Evolutionary conservation across 2,888 invertebrate species (phyloP), one percentile per base, ranked within the genome.

Genomic region (Gymnosoma rotundatum): DNA sequence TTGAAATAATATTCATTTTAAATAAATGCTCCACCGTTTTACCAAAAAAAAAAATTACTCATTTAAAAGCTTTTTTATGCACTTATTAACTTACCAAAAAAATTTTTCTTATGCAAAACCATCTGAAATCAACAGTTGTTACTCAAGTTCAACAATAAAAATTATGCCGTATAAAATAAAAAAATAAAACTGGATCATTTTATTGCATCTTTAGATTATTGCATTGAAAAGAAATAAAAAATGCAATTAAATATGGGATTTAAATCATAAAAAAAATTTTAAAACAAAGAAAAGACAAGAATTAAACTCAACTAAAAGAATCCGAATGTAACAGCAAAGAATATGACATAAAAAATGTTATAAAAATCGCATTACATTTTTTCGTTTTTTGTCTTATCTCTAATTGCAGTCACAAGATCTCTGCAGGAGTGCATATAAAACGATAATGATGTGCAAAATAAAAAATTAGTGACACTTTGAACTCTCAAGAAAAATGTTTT

Each of bases 151-250:
- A 9, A 4, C n/a, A 48, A 7, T n/a, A n/a, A n/a, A 48, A 48
- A 48, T 16, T 45, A 2, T 48, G 36, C 20, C 20, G n/a, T 16
- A 16, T 38, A 56, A 8, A 21, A 63, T 21, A 9, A 5, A 36
- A 52, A 45, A 64, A 58, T 48, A 63, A 54, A 70, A 64, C 42
- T 61, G 60, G 12, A 42, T 36, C 9, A 58, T 66, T 78, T 79
- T 64, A 67, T 63, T 80, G 50, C 83, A 72, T 70, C 42, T n/a
- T n/a, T n/a, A n/a, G n/a, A n/a, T 79, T 64, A 67, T 63, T 80
- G 50, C 83, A 72, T 70, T 45, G 25, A 4, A 38, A 72, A 60
- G 69, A 54, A 66, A 58, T 63, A 75, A 66, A 50, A 63, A 7
- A 70, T 73, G 54, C 58, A 80, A 81, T 84, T 73, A 78, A 61